Evolutionary conservation across 2,113 vertebrate species (phyloP).

Genomic region (Bubo bubo): DNA sequence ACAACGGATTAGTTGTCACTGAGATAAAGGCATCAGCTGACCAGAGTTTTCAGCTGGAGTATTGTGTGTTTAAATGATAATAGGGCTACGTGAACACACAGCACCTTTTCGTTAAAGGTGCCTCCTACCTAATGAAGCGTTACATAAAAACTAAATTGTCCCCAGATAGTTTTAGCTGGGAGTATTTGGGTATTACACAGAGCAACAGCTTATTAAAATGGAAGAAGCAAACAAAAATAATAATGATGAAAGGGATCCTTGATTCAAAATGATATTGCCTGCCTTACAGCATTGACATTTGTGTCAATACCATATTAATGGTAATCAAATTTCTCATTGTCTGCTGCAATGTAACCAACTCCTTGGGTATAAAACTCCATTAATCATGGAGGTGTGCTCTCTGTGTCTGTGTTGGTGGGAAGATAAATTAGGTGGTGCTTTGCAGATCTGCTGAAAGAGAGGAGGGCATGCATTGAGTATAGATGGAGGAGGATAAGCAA

Average conservation of each 20-base stretch:
- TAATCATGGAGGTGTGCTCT: slow-evolving; percentile 23
- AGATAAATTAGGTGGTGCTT: slow-evolving; percentile 28
- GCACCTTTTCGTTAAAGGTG: background rate
- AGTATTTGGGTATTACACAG: background rate
- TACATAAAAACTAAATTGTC: background rate
- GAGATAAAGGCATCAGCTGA: slow-evolving; percentile 20
- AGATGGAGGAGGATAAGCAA: background rate
- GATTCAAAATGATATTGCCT: background rate
- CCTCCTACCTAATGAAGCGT: background rate
- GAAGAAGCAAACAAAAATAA: background rate
- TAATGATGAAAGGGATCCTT: background rate
- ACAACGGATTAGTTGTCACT: background rate
- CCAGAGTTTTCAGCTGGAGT: background rate
- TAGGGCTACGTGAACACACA: background rate
- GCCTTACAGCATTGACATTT: slow-evolving; percentile 1
- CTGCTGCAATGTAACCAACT: slow-evolving; percentile 34
- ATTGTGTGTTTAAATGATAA: background rate
- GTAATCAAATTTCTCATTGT: slow-evolving; percentile 42
- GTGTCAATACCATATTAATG: background rate
- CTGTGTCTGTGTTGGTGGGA: background rate
- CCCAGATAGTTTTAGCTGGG: background rate
- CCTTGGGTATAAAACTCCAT: background rate
- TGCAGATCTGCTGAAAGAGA: background rate
- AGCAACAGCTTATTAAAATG: background rate
- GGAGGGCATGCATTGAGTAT: background rate